Evolutionary conservation across 1,140 invertebrate genomes (phyloP).

Genomic region (Drosophila nannoptera): DNA sequence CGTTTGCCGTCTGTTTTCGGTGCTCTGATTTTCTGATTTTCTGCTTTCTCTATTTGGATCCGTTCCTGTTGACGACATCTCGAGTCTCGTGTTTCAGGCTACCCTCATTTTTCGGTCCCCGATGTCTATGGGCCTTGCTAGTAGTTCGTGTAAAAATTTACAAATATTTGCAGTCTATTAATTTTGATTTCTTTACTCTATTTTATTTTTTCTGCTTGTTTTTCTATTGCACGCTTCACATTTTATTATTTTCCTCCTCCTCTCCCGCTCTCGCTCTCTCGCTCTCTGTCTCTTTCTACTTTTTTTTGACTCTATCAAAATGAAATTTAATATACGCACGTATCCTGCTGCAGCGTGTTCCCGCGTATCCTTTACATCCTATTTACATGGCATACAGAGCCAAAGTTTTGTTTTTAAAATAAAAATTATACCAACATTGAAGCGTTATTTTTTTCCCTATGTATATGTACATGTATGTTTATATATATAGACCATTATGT

Average conservation of each 20-base stretch:
- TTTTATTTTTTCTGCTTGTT: constrained; percentile 49
- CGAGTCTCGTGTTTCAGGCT: constrained; percentile 40
- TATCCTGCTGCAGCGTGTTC: not conserved
- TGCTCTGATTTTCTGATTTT: not conserved
- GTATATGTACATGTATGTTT: constrained; percentile 18
- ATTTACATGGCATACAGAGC: constrained; percentile 53
- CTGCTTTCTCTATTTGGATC: constrained; percentile 3
- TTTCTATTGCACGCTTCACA: constrained; percentile 67
- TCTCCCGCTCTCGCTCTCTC: too few species aligned
- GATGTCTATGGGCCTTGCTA: constrained; percentile 57
- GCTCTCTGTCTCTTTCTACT: constrained; percentile 23
- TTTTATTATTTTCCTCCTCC: constrained; percentile 40
- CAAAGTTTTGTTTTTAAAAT: constrained; percentile 52
- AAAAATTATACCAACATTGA: constrained; percentile 62
- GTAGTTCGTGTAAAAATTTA: constrained; percentile 79
- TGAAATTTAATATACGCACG: constrained; percentile 68
- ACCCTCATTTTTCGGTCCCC: constrained; percentile 25
- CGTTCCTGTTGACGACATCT: constrained; percentile 42
- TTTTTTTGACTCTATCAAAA: constrained; percentile 51
- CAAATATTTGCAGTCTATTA: constrained; percentile 78
- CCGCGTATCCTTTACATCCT: constrained; percentile 27
- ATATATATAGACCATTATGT: constrained; percentile 4
- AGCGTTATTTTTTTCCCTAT: constrained; percentile 30
- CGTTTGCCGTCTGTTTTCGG: not conserved
- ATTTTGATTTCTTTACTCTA: constrained; percentile 59